Base-by-base conservation (phyloP, 1,140 invertebrate species). In the Macrostomum lignano region DNA sequence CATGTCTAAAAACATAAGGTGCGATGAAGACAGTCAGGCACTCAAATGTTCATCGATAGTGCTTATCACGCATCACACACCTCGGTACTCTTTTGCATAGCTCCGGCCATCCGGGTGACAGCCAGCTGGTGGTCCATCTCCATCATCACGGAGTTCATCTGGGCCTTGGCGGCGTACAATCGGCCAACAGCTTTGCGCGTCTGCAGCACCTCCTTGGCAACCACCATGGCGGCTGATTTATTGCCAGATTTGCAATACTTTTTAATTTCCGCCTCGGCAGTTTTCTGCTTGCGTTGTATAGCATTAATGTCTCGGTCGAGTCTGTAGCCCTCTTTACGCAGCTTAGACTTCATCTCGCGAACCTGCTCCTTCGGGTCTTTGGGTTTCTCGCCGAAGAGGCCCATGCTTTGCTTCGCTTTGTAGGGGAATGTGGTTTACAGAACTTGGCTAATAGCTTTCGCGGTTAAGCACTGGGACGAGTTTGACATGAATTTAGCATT, bases 111-210 rank as follows among this genome's bases (percentile, higher is more conserved):
- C 45, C 78, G 67, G 33, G 91, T 61, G 11, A 74, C 75, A 3
- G 81, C 72, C 40, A 94, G 57, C 54, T 96, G 88, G 55, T 93
- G 82, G 52, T 91, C 86, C 81, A 96, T 94, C 58, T 82, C 76
- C 59, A 93, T 65, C 36, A 81, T 73, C 10, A 96, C 71, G 2
- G 86, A 94, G 54, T 86, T 94, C 3, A 98, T 59, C 43, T 94
- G 84, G n/a, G 88, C 82, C 60, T 93, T 93, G 1, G 78, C 78
- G 1, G 76, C 74, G 48, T 88, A 72, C 36, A 96, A 72, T 58
- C 84, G 79, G 43, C 66, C 72, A 17, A 82, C 68, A 0, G 79
- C 71, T 59, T 81, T 86, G 37, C 78, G 63, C 0, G 88, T 74
- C 37, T 74, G 61, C 20, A 96, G 65, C 21, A 98, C 68, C 61